Base-by-base conservation (phyloP, 2,888 invertebrate species). In the Beris morrisii region DNA sequence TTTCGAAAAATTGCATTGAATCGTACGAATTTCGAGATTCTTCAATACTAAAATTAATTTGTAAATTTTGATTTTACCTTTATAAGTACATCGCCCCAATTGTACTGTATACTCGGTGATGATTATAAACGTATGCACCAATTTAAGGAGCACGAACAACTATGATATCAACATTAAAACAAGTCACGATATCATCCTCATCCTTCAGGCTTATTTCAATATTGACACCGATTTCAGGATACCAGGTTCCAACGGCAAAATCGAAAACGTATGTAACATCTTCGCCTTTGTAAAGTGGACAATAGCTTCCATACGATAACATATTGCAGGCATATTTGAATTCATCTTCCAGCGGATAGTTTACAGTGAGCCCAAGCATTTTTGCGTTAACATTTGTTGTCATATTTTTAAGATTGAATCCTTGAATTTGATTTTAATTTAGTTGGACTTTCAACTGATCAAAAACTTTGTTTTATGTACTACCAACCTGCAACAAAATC, bases 191-290 rank as follows among this genome's bases (percentile, higher is more conserved):
- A 11, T 32, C 11, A 32, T 38, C 3, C 11, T 61, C 52, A 52
- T 61, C 61, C n/a, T 28, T 61, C 38, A 61, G 15, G 22, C 61
- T 61, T 13, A 61, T 52, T 50, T 61, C 61, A 38, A 61, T 61
- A 28, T 13, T 61, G 11, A 61, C 50, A 43, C 50, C 61, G 11
- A 61, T 61, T 43, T 61, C 61, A 9, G 61, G 61, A 50, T 61
- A 61, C 13, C 13, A 61, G 4, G 61, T 61, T 50, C 50, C 61
- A 38, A 52, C 61, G n/a, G 31, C 52, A 22, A 61, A 61, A 38
- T 11, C 38, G 15, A 61, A 61, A 32, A 38, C 6, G 38, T 50
- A 61, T 6, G 61, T 61, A 31, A 61, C 61, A 52, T 61, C 61
- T 22, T 61, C 61, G 3, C 50, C 52, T 3, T 13, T 15, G n/a